These are phyloP conservation scores for Eurois occulta DNA, from an alignment of 2,888 invertebrate species.

Conservation along the genomic window DNA sequence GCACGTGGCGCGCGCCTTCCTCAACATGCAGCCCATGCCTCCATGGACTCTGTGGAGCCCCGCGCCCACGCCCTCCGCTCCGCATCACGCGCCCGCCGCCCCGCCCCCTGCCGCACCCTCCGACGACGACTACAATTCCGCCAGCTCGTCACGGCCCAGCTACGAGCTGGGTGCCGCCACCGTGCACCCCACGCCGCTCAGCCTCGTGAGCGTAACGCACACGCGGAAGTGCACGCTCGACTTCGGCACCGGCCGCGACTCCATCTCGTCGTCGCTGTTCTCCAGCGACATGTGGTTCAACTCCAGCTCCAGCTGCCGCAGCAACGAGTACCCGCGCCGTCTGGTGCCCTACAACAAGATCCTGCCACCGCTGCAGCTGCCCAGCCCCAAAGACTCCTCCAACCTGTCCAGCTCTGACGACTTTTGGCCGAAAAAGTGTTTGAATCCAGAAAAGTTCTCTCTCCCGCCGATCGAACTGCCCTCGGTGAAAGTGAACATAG, in stretches of 20 bases:
- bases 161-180: slow-evolving; percentile 74
- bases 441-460: slow-evolving; percentile 76
- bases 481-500: slow-evolving; percentile 52
- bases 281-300: slow-evolving; percentile 80
- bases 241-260: slow-evolving; percentile 68
- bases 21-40: slow-evolving; percentile 80
- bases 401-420: slow-evolving; percentile 73
- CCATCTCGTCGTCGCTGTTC: slow-evolving; percentile 79
- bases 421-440: slow-evolving; percentile 76
- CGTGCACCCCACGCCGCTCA: slow-evolving; percentile 73
- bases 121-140: slow-evolving; percentile 71
- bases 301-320: slow-evolving; percentile 73
- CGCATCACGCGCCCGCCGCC: background rate
- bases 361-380: slow-evolving; percentile 82
- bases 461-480: slow-evolving; percentile 76
- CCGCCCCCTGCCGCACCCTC: slow-evolving; percentile 46
- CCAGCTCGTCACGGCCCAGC: slow-evolving; percentile 56
- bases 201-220: slow-evolving; percentile 67
- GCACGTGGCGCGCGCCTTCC: slow-evolving; percentile 76
- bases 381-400: slow-evolving; percentile 72
- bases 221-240: slow-evolving; percentile 69
- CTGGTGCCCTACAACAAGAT: slow-evolving; percentile 76
- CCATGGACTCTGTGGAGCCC: slow-evolving; percentile 74
- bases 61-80: slow-evolving; percentile 9
- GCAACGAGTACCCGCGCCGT: slow-evolving; percentile 71